Evolutionary conservation across 2,888 invertebrate genomes (phyloP), one percentile per base, ranked within the genome.

Genomic region (Theretra japonica): DNA sequence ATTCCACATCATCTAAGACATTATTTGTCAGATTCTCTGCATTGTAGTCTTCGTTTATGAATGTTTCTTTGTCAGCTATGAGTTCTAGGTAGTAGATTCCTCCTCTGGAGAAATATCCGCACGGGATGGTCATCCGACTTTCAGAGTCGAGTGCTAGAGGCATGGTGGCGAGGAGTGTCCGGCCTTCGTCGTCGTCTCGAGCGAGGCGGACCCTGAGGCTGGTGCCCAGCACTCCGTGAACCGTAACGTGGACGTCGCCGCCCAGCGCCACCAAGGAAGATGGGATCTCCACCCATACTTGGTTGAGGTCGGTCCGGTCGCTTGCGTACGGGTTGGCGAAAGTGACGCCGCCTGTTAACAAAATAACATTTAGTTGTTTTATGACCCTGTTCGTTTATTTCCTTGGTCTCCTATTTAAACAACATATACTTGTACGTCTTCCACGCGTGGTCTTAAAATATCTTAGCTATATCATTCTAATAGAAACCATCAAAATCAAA

Each of bases 211-310:
- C 92, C 76, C 89, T 87, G 77, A 94, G 83, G 73, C 80, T 82
- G 73, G 82, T 89, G 85, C 85, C 95, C 87, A 81, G 90, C 77
- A 77, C 94, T 82, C 86, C 95, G 84, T 95, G 95, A 80, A 97
- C 95, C 87, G 95, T 95, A 78, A 97, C 95, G 86, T 96, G 96
- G 74, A 97, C 95, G 89, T 97, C 97, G 77, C 97, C 97, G 78
- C 97, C 97, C 80, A 97, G 92, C 48, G 97, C 97, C 74, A 96
- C 96, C 86, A 97, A 96, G 68, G 96, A 95, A 77, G 96, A 95
- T n/a, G 97, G 97, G 80, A 97, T 95, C 86, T 96, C 95, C 82
- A 97, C 94, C 92, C 96, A 94, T 93, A 94, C 90, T 88, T 92
- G 89, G 79, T 86, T 89, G 60, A 94, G 88, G 73, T 94, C 92